A percentile compares a stretch with the other conserved stretches of the same genome.
These are phyloP conservation scores for Uromys caudimaculatus DNA, from an alignment of 2,797 vertebrate genomes.

Conservation along the genomic window DNA sequence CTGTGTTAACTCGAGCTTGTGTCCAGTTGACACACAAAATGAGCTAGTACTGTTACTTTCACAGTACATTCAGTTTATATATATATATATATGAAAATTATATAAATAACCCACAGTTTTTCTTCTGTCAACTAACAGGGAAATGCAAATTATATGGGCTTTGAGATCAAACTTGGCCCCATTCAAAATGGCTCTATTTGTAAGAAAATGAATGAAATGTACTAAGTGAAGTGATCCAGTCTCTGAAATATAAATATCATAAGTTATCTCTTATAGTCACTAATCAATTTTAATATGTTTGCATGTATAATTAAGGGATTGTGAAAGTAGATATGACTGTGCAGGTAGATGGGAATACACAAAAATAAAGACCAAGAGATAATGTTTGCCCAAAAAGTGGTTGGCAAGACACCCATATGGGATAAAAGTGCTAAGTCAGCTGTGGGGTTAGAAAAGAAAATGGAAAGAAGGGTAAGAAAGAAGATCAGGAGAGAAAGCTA, in stretches of 20 bases:
- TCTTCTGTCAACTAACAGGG: background rate
- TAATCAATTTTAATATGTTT: background rate
- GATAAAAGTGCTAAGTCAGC: background rate
- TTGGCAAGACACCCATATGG: too few relatives aligned
- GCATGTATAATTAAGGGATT: accelerated
- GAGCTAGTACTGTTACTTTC: background rate
- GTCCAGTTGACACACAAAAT: background rate
- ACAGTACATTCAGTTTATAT: background rate
- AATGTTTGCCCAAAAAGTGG: too few relatives aligned
- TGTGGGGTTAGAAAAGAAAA: background rate
- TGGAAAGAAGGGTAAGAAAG: background rate
- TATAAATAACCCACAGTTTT: background rate
- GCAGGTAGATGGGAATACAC: background rate
- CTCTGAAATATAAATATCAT: background rate
- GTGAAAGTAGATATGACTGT: background rate
- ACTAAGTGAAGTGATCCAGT: background rate
- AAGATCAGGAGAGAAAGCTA: background rate
- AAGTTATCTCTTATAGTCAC: background rate
- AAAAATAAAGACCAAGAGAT: background rate
- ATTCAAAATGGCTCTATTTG: background rate
- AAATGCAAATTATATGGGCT: background rate
- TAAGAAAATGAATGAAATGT: background rate
- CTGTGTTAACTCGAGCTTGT: background rate
- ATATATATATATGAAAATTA: background rate
- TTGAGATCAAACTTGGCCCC: background rate